A percentile compares a stretch with the other conserved stretches of the same genome.
Conservation (phyloP, 2,797 vertebrate genomes). For the Myotis daubentonii region DNA sequence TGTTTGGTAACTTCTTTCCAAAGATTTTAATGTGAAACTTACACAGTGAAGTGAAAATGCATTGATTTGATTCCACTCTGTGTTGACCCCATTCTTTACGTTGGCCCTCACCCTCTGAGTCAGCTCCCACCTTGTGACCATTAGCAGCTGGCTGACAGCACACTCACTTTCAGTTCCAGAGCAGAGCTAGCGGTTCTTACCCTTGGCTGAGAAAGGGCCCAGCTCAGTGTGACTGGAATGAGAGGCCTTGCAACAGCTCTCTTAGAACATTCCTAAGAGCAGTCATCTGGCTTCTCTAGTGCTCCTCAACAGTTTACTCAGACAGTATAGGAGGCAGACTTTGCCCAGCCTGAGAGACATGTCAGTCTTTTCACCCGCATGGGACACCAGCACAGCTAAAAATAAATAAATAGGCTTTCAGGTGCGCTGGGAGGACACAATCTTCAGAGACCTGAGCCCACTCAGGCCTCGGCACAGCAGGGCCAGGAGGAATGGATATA, state of each 20-base stretch:
- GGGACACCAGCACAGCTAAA: neutral
- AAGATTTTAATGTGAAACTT: neutral
- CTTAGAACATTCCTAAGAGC: neutral
- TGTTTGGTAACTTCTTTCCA: neutral
- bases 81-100: neutral
- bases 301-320: neutral
- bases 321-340: neutral
- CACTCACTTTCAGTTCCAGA: neutral
- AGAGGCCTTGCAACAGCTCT: neutral
- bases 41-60: neutral
- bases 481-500: neutral
- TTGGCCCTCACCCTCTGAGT: too few species aligned
- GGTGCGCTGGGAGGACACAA: neutral
- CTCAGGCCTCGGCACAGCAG: neutral
- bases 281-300: neutral
- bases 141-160: neutral
- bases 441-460: neutral
- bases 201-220: neutral
- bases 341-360: neutral
- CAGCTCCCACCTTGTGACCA: neutral
- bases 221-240: neutral
- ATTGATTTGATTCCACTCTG: neutral
- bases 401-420: neutral
- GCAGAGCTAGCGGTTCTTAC: neutral
- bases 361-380: neutral